These are phyloP conservation scores for Actias luna DNA, from an alignment of 2,888 invertebrate genomes.

Conservation along the genomic window DNA sequence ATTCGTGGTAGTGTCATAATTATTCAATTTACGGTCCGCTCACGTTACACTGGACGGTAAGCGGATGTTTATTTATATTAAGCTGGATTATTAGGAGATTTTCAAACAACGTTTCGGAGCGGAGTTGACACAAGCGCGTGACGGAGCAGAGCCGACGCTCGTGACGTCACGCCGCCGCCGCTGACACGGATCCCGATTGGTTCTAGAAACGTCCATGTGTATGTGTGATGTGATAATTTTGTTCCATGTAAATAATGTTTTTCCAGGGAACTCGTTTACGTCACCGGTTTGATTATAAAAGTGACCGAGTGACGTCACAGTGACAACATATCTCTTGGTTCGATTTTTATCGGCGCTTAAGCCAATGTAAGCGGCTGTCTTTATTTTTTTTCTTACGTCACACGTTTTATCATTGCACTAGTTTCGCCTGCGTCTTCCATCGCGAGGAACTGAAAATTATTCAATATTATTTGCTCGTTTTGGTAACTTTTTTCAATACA, in stretches of 20 bases:
- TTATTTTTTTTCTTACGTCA: too few species aligned
- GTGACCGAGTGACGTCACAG: background rate
- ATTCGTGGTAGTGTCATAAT: background rate
- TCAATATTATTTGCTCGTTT: too few species aligned
- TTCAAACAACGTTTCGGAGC: background rate
- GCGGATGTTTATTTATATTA: background rate
- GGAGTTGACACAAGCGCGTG: background rate
- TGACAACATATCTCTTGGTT: background rate
- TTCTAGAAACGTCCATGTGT: background rate
- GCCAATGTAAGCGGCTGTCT: background rate
- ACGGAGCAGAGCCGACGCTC: background rate
- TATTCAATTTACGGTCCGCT: background rate
- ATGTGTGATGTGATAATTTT: background rate
- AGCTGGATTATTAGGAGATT: background rate
- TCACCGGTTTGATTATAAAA: background rate
- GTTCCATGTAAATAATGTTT: background rate
- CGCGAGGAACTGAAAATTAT: too few species aligned
- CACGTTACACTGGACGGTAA: background rate
- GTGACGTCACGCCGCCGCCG: background rate
- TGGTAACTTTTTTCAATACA: too few species aligned
- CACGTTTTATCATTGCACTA: too few species aligned
- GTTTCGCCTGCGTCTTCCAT: too few species aligned
- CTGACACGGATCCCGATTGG: background rate
- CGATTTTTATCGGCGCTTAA: background rate
- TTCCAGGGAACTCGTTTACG: background rate